A percentile compares a stretch with the other conserved stretches of the same genome.
These are phyloP conservation scores for Caenorhabditis remanei DNA, from an alignment of 1,140 invertebrate species.

Conservation along the genomic window DNA sequence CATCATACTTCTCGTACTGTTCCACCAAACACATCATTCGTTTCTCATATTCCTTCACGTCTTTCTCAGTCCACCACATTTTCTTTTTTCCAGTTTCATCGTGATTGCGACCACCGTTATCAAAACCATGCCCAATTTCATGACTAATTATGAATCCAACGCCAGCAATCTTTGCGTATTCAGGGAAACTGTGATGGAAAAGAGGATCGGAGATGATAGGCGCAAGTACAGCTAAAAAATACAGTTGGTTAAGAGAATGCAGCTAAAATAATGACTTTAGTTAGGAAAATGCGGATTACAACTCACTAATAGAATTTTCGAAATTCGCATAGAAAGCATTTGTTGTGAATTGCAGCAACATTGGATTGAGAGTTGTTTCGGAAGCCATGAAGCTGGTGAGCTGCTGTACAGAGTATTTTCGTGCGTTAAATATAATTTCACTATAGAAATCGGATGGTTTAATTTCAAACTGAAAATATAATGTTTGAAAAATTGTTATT, in stretches of 20 bases:
- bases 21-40: neutral
- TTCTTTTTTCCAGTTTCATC: constrained; percentile 14
- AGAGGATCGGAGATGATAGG: neutral
- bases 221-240: neutral
- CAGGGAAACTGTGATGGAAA: neutral
- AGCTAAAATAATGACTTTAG: too few relatives aligned
- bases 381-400: neutral
- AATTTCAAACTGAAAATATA: neutral
- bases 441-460: neutral
- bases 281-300: too few relatives aligned
- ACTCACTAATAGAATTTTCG: neutral
- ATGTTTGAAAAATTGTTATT: neutral
- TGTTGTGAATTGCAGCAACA: neutral
- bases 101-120: neutral
- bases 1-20: neutral
- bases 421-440: neutral
- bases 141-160: neutral
- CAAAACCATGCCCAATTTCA: constrained; percentile 14
- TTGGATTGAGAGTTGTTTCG: neutral
- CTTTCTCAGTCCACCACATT: neutral
- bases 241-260: too few relatives aligned
- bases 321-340: neutral
- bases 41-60: neutral
- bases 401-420: neutral
- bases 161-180: neutral